Base-by-base conservation (phyloP, 2,113 vertebrate genomes). In the Nansenia antarctica region DNA sequence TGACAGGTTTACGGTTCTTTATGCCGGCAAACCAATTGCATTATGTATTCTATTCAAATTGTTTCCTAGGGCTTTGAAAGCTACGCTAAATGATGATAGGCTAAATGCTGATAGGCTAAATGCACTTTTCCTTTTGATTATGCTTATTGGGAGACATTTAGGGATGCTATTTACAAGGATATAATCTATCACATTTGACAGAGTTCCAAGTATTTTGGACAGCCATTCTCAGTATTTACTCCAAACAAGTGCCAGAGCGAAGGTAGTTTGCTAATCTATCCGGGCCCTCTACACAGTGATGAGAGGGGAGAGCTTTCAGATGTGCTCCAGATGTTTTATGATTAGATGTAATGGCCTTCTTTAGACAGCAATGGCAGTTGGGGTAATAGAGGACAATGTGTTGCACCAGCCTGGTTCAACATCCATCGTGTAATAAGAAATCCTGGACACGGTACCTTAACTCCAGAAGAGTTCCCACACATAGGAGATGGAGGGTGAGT, bases 251-350 rank as follows among this genome's bases (percentile, higher is more conserved):
- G 62, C 24, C 26, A 2, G 72, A 69, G 32, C 73, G 57, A 71
- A 73, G n/a, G 29, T 45, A 74, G 57, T 69, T 18, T 35, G 0
- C n/a, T 71, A 69, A 59, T 52, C 58, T 74, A 58, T 54, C 8
- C 5, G 60, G 49, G 65, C 8, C 22, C 39, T 77, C 12, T 34
- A 30, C 35, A 79, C 65, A 35, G 60, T 67, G 59, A 62, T 72
- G 45, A 68, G 52, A 62, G 61, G 63, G 65, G 62, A 45, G 31
- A 54, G n/a, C n/a, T 67, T 65, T 67, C 39, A 32, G 77, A 86
- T 77, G 29, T 57, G 49, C 70, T 85, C 75, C 85, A 86, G 74
- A 84, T 83, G 80, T 86, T 87, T 85, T 77, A 86, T 82, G 85
- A 84, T 85, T 72, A 70, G 54, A 76, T 37, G 65, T 86, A 85